These are phyloP conservation scores for Dromiciops gliroides DNA, from an alignment of 2,113 vertebrate species.

Conservation along the genomic window DNA sequence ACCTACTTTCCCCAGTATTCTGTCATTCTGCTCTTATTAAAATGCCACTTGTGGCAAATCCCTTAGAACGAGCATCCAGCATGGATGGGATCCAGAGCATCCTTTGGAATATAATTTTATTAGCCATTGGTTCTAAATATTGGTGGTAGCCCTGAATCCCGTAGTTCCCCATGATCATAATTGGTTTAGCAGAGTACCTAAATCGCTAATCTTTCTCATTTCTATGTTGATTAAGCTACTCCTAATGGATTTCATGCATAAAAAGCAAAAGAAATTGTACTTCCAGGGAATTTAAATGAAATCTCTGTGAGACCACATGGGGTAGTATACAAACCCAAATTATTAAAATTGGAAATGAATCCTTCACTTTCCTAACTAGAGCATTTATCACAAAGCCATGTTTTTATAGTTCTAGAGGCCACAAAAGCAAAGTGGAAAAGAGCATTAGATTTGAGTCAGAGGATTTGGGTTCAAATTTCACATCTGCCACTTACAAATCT, in stretches of 20 bases:
- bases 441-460: neutral
- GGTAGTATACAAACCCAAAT: constrained; percentile 47
- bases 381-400: constrained; percentile 9
- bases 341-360: constrained; percentile 65
- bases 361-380: constrained; percentile 48
- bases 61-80: constrained; percentile 55
- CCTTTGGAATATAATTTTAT: constrained; percentile 70
- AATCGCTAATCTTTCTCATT: constrained; percentile 72
- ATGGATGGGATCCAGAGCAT: constrained; percentile 54
- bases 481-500: neutral
- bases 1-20: constrained; percentile 51
- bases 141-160: constrained; percentile 64
- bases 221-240: constrained; percentile 76
- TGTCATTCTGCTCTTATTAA: constrained; percentile 49
- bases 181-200: constrained; percentile 75
- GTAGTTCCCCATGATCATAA: constrained; percentile 71
- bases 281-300: constrained; percentile 69
- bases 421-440: neutral
- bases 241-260: constrained; percentile 70
- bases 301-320: constrained; percentile 60
- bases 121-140: constrained; percentile 67
- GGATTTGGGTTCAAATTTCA: neutral
- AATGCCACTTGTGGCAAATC: constrained; percentile 49
- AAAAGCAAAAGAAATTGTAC: constrained; percentile 65
- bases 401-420: neutral